Conservation (phyloP, 2,797 vertebrate genomes). For the Ataeniobius toweri region DNA sequence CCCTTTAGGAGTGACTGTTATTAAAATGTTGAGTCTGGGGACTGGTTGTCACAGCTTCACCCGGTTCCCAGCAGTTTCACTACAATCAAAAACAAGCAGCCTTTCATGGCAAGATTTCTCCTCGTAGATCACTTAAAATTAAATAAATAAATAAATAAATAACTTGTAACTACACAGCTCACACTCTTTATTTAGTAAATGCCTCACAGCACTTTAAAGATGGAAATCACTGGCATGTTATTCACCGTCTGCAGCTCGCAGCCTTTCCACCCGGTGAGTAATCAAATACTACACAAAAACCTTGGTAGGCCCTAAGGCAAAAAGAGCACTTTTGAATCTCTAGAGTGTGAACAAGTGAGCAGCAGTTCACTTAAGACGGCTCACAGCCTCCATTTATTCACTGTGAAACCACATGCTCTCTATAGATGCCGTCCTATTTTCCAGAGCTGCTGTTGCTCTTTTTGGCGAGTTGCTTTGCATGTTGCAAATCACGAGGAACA, state of each 20-base stretch:
- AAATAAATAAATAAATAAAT: background rate
- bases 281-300: slow-evolving; percentile 71
- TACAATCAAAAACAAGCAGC: slow-evolving; percentile 3
- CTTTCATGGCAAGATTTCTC: background rate
- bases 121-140: slow-evolving; percentile 1
- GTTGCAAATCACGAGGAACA: slow-evolving; percentile 3
- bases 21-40: background rate
- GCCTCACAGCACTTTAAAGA: slow-evolving; percentile 43
- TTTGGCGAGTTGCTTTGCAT: slow-evolving; percentile 29
- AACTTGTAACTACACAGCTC: slow-evolving; percentile 1
- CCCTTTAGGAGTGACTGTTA: slow-evolving; percentile 21
- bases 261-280: slow-evolving; percentile 61
- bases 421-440: slow-evolving; percentile 33
- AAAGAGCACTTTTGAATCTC: slow-evolving; percentile 69
- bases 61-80: slow-evolving; percentile 1
- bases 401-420: slow-evolving; percentile 49
- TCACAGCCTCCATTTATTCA: slow-evolving; percentile 64
- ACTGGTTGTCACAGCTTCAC: background rate
- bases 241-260: slow-evolving; percentile 49
- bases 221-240: slow-evolving; percentile 58
- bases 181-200: slow-evolving; percentile 43
- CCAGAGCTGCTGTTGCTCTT: slow-evolving; percentile 53
- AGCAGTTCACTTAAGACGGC: slow-evolving; percentile 51
- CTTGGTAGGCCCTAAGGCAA: slow-evolving; percentile 59
- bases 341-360: slow-evolving; percentile 63